Conservation (phyloP, 2,113 vertebrate species). For the Grallaria varia region DNA sequence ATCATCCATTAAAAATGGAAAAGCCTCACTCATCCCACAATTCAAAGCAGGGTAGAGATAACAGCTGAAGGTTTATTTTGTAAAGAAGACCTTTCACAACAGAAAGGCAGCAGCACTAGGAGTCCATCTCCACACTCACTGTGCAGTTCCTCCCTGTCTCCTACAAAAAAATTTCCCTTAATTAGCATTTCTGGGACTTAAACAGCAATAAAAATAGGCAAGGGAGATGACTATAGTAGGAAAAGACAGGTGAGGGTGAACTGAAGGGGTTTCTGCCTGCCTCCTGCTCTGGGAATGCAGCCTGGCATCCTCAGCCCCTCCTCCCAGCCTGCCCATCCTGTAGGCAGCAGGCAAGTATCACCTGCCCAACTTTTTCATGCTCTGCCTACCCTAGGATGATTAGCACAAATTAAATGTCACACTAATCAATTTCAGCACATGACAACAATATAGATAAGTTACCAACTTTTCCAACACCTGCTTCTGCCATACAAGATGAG, state of each 20-base stretch:
- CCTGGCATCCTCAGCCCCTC: background rate
- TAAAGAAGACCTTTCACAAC: background rate
- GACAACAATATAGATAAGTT: background rate
- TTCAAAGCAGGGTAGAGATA: background rate
- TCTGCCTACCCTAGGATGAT: background rate
- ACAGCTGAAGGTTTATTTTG: background rate
- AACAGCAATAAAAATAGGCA: background rate
- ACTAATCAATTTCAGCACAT: background rate
- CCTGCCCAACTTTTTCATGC: background rate
- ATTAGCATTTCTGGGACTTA: background rate
- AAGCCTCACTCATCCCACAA: background rate
- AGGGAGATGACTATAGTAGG: background rate
- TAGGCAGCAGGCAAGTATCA: background rate
- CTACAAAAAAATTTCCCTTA: background rate
- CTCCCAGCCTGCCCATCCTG: fast-evolving
- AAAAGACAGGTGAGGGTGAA: background rate
- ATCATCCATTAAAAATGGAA: background rate
- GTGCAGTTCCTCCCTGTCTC: background rate
- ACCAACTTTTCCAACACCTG: background rate
- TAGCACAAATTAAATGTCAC: background rate
- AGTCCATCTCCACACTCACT: background rate
- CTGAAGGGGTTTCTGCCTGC: background rate
- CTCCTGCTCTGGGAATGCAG: background rate
- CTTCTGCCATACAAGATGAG: background rate
- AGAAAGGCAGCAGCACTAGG: background rate